Conservation (phyloP, 2,797 vertebrate species). For the Antrozous pallidus region DNA sequence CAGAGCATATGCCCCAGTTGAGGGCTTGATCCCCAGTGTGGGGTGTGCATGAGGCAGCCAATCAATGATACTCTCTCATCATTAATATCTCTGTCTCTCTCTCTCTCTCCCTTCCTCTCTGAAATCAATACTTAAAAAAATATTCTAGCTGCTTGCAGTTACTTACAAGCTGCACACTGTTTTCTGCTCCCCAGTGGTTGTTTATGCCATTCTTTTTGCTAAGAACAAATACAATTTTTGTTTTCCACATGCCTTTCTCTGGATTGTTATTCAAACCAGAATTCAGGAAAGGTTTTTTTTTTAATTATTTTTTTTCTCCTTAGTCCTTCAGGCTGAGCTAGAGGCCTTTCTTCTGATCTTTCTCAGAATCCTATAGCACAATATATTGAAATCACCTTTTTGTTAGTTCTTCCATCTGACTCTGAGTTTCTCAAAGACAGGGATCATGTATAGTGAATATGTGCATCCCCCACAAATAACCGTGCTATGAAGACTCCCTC, state of each 20-base stretch:
- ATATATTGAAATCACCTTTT: not conserved
- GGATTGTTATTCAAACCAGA: not conserved
- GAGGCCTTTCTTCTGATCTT: not conserved
- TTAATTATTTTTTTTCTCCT: not conserved
- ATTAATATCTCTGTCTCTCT: too few relatives aligned
- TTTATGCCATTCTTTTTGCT: not conserved
- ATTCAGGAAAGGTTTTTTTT: not conserved
- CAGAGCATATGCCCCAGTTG: too few relatives aligned
- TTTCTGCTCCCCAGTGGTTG: not conserved
- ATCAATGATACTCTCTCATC: too few relatives aligned
- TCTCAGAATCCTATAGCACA: not conserved
- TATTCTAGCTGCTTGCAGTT: not conserved
- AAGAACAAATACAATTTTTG: not conserved
- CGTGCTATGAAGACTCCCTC: not conserved
- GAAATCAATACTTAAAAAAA: not conserved
- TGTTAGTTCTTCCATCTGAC: not conserved
- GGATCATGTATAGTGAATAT: not conserved
- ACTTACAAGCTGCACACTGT: not conserved
- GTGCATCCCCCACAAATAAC: not conserved
- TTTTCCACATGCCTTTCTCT: not conserved
- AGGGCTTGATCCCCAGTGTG: too few relatives aligned
- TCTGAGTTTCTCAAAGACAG: not conserved
- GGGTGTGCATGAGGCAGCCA: too few relatives aligned
- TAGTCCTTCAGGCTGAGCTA: not conserved
- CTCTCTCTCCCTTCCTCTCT: too few relatives aligned